Evolutionary conservation across 2,113 vertebrate genomes (phyloP).

Genomic region (Alexandromys fortis): DNA sequence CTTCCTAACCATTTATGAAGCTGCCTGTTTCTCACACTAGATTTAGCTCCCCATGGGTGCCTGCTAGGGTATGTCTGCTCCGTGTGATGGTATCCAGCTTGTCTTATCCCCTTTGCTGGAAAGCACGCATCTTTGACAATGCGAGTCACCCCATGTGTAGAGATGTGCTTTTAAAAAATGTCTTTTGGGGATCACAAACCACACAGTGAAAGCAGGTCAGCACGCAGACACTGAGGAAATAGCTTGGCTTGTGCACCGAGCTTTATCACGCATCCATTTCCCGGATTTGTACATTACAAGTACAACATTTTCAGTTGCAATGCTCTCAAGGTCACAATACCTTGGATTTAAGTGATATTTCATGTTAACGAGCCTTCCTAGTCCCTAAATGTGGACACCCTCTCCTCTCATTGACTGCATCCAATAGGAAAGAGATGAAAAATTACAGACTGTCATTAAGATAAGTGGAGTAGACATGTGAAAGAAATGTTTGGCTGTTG

Average conservation of each 20-base stretch:
- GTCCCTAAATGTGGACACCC: neutral
- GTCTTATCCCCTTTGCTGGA: neutral
- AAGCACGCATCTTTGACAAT: neutral
- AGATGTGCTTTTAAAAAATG: neutral
- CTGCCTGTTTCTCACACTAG: neutral
- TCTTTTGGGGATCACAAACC: conserved; percentile 72
- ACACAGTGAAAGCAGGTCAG: conserved; percentile 79
- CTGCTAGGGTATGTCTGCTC: neutral
- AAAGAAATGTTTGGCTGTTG: conserved; percentile 61
- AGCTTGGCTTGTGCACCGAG: conserved; percentile 64
- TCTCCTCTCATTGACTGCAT: conserved; percentile 14
- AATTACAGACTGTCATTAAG: conserved; percentile 60
- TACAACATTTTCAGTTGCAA: conserved; percentile 52
- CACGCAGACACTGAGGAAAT: conserved; percentile 68
- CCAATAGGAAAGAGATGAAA: conserved; percentile 38
- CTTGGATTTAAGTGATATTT: conserved; percentile 53
- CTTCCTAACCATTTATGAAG: neutral
- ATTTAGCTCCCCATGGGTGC: neutral
- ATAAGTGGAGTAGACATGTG: conserved; percentile 35
- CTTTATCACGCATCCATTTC: conserved; percentile 52
- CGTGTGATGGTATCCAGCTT: neutral
- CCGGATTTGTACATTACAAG: conserved; percentile 51
- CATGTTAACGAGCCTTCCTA: neutral
- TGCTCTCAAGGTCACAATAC: conserved; percentile 54
- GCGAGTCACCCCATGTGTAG: neutral